These are phyloP conservation scores for Idaea dimidiata DNA, from an alignment of 2,888 invertebrate genomes.

Conservation along the genomic window DNA sequence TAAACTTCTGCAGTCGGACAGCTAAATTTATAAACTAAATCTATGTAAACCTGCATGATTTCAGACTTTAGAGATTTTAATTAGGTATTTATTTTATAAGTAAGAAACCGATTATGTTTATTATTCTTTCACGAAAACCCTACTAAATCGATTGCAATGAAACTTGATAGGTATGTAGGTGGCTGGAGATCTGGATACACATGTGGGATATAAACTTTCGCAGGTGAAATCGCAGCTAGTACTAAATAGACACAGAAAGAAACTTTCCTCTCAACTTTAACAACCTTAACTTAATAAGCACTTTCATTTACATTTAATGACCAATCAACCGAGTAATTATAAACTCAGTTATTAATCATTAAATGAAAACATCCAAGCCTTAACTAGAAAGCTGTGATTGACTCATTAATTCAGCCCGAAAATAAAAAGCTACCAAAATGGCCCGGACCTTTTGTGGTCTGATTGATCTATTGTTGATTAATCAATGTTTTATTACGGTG, in stretches of 20 bases:
- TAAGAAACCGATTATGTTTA: no score
- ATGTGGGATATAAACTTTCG: no score
- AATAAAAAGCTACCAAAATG: constrained; percentile 1
- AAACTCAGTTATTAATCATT: not conserved
- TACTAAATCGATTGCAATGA: no score
- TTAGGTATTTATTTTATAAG: no score
- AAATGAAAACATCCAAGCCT: not conserved
- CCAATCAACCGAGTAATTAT: not conserved
- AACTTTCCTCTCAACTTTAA: not conserved
- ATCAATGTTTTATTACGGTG: not conserved
- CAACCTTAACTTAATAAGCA: not conserved
- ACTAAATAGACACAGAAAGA: not conserved
- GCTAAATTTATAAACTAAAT: no score
- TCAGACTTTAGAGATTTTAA: no score
- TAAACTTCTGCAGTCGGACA: no score
- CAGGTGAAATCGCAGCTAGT: no score
- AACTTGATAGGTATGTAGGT: no score
- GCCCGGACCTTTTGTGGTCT: not conserved
- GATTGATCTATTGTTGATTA: constrained; percentile 1
- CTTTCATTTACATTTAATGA: not conserved
- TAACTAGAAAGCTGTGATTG: not conserved
- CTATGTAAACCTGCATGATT: no score
- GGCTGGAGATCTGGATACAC: no score
- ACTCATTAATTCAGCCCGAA: not conserved
- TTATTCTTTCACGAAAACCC: no score